phyloP scores from a whole-genome alignment of 2,888 invertebrate species.

The Gasteruption jaculator region DNA sequence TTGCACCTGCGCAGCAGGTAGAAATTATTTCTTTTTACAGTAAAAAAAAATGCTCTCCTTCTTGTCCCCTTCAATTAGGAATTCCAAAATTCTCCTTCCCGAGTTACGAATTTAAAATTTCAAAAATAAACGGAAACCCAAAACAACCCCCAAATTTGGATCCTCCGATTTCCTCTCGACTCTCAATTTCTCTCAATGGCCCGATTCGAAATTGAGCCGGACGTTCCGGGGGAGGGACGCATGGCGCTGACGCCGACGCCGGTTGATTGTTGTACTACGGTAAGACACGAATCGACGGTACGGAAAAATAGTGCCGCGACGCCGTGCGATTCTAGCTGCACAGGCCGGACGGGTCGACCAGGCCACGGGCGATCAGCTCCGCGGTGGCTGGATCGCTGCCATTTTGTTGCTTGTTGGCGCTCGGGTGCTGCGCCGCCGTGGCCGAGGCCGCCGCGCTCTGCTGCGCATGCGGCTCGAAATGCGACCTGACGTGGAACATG shows the following conservation, averaged over 20 bases:
- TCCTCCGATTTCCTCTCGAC: too few species aligned
- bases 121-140: too few species aligned
- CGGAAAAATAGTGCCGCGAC: conserved; percentile 31
- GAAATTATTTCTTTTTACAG: too few species aligned
- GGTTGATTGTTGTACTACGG: conserved; percentile 44
- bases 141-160: too few species aligned
- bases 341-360: conserved; percentile 46
- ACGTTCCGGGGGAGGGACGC: conserved; percentile 26
- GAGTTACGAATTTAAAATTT: too few species aligned
- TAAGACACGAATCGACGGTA: conserved; percentile 45
- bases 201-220: conserved; percentile 28
- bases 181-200: too few species aligned
- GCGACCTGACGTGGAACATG: conserved; percentile 66
- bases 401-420: conserved; percentile 38
- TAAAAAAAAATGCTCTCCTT: too few species aligned
- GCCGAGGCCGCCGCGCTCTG: conserved; percentile 18
- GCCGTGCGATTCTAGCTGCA: conserved; percentile 46
- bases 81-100: too few species aligned
- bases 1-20: too few species aligned
- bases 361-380: conserved; percentile 46
- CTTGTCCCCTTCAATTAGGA: too few species aligned
- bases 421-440: conserved; percentile 32
- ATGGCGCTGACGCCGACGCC: too few species aligned
- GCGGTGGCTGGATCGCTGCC: conserved; percentile 43
- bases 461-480: conserved; percentile 55